Evolutionary conservation across 2,888 invertebrate species (phyloP), one percentile per base, ranked within the genome.

Genomic region (Drosophila niveifrons): DNA sequence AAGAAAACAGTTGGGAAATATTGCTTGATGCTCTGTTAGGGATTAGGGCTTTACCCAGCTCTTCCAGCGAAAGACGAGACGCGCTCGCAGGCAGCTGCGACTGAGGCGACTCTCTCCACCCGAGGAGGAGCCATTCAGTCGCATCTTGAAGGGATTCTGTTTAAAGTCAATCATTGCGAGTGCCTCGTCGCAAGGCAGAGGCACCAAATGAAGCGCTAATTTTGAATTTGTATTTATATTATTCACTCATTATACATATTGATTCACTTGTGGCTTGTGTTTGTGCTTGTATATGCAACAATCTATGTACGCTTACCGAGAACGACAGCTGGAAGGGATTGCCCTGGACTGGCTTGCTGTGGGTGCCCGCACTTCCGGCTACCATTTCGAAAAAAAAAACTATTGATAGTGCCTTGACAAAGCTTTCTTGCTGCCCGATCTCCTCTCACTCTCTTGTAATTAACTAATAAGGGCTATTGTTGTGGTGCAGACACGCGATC

Each of bases 11-110:
- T 31, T 6, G n/a, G 36, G 36, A 10, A 31, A 31, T 31, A 18
- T 31, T n/a, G 23, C 4, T 23, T 8, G 13, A n/a, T 3, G 2
- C 1, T 11, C n/a, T n/a, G 7, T 11, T 11, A 2, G 9, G 13
- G 13, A n/a, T 9, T n/a, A 2, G 29, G 11, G 10, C 1, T 34
- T 74, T 92, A 92, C 92, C 92, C 92, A 92, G 74, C 90, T 91
- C 72, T 92, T 92, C 90, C 92, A 91, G 34, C 92, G 91, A 72
- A 92, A 92, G 15, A 92, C 90, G 11, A 92, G 62, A 8, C 91
- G 88, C 1, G 91, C 90, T 15, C 90, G 80, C 17, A 92, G 72
- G 46, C 92, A 92, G 71, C 90, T 92, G 62, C 92, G 86, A 29
- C 90, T 87, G 7, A 90, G 74, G 56, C 91, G 88, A 72, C 87